These are phyloP conservation scores for Xyliphius kryptos DNA, from an alignment of 2,113 vertebrate genomes.

Conservation along the genomic window DNA sequence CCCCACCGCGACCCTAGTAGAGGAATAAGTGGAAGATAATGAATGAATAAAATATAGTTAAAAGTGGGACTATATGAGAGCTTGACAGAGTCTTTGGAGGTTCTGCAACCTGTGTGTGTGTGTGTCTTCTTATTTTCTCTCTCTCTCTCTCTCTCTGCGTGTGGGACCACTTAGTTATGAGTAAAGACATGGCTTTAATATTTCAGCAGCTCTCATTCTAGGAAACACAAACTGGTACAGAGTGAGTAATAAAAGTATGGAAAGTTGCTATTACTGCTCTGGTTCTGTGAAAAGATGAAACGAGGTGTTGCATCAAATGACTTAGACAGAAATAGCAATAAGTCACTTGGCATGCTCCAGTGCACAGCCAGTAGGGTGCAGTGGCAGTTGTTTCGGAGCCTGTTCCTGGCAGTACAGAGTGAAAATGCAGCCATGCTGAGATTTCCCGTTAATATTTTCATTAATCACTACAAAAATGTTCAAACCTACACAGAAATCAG, in stretches of 20 bases:
- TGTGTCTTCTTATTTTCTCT: background rate
- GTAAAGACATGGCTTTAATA: background rate
- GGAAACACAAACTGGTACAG: background rate
- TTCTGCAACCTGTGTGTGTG: too few species aligned
- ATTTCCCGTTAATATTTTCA: background rate
- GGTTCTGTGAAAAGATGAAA: background rate
- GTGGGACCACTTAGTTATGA: background rate
- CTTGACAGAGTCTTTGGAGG: too few species aligned
- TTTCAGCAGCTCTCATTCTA: background rate
- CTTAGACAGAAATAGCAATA: background rate
- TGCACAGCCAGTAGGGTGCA: constrained; percentile 3
- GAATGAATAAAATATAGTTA: too few species aligned
- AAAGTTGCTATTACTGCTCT: background rate
- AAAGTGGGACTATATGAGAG: too few species aligned
- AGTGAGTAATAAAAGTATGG: background rate
- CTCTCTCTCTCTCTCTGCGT: too few species aligned
- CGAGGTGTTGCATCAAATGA: constrained; percentile 11
- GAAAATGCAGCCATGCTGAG: constrained; percentile 3
- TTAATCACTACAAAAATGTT: background rate
- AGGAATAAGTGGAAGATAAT: too few species aligned
- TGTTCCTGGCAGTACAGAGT: background rate
- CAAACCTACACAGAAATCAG: background rate
- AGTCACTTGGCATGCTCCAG: constrained; percentile 1
- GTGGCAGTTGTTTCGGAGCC: background rate
- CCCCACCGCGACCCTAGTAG: too few species aligned